These are phyloP conservation scores for Coregonus sp. DNA, from an alignment of 2,797 vertebrate species.

Conservation along the genomic window DNA sequence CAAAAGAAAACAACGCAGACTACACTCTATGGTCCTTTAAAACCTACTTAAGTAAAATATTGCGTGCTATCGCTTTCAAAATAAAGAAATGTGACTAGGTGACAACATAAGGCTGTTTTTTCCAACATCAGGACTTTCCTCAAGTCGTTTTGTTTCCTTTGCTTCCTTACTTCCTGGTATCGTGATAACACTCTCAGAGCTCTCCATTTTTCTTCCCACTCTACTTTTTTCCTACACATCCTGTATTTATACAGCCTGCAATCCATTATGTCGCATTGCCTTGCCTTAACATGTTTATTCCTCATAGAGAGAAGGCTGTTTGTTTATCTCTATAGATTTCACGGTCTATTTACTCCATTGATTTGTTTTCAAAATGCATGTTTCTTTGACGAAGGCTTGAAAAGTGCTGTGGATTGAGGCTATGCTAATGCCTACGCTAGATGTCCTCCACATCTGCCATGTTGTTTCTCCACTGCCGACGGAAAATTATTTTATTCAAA, in stretches of 20 bases:
- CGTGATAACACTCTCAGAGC: neutral
- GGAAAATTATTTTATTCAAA: constrained; percentile 11
- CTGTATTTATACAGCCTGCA: constrained; percentile 9
- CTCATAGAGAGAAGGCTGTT: constrained; percentile 5
- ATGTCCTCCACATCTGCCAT: neutral
- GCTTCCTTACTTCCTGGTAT: too few species aligned
- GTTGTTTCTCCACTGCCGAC: neutral
- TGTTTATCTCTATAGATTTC: neutral
- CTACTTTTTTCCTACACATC: constrained; percentile 2
- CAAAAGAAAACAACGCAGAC: too few species aligned
- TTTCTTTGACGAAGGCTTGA: constrained; percentile 3
- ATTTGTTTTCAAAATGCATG: neutral
- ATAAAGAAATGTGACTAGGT: too few species aligned
- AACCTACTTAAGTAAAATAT: too few species aligned
- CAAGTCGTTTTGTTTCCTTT: too few species aligned
- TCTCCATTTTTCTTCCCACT: neutral
- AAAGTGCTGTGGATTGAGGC: neutral
- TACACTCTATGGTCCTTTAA: too few species aligned
- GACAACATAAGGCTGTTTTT: too few species aligned
- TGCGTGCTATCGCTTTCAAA: too few species aligned
- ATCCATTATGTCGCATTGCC: constrained; percentile 19
- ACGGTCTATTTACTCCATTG: constrained; percentile 15
- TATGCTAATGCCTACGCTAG: neutral
- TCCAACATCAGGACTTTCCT: too few species aligned
- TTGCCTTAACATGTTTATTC: constrained; percentile 9